Percentiles rank a stretch among this genome's conserved stretches.
Conservation (phyloP, 2,888 invertebrate genomes). For the Eubasilissa splendida region DNA sequence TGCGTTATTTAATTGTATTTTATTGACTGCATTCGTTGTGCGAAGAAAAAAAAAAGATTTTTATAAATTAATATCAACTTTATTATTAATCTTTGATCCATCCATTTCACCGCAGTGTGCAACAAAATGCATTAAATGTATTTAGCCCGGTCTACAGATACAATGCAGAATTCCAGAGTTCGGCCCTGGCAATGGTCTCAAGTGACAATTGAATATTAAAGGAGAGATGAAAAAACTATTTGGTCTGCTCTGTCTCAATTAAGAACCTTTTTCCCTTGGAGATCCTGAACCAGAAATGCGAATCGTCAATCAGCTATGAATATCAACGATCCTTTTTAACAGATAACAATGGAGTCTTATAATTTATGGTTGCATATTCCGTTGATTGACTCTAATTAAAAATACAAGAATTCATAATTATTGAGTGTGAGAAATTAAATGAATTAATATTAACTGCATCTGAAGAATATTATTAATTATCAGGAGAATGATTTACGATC, state of each 20-base stretch:
- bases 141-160: background rate
- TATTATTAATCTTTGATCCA: no score
- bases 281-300: background rate
- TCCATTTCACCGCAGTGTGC: no score
- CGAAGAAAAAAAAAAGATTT: no score
- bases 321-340: background rate
- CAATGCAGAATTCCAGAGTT: background rate
- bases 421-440: constrained; percentile 19
- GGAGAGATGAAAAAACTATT: background rate
- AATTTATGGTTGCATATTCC: background rate
- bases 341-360: background rate
- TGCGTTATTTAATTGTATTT: no score
- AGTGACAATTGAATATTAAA: background rate
- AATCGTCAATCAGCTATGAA: background rate
- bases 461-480: background rate
- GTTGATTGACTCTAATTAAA: constrained; percentile 20
- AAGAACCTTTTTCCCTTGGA: background rate
- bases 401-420: constrained; percentile 16
- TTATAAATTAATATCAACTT: no score
- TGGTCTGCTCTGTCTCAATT: background rate
- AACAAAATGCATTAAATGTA: no score
- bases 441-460: background rate
- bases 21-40: no score
- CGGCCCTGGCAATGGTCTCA: background rate
- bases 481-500: no score